These are phyloP conservation scores for Pimephales promelas DNA, from an alignment of 2,113 vertebrate genomes.

Conservation along the genomic window DNA sequence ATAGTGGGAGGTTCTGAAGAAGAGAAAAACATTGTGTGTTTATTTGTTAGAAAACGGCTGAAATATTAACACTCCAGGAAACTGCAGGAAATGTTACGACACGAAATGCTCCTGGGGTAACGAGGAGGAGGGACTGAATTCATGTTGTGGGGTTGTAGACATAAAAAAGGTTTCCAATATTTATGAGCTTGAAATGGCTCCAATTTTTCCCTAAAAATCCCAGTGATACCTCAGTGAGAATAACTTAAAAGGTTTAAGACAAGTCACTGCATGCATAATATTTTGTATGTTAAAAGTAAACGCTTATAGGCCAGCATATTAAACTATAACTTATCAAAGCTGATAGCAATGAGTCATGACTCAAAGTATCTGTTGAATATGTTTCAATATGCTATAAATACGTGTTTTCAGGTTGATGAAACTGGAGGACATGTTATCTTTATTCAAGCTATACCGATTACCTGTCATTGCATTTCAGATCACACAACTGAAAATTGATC, in stretches of 20 bases:
- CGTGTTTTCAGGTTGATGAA: neutral
- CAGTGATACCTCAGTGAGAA: neutral
- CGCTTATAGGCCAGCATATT: neutral
- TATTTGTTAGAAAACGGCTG: neutral
- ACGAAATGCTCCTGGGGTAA: slow-evolving; percentile 5
- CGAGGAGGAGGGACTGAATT: slow-evolving; percentile 17
- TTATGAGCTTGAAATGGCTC: slow-evolving; percentile 45
- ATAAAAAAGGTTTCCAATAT: slow-evolving; percentile 43
- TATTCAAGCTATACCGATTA: neutral
- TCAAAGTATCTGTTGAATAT: neutral
- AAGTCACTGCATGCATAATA: slow-evolving; percentile 28
- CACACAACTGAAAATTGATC: slow-evolving; percentile 98
- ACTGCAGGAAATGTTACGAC: neutral
- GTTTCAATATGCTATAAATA: neutral
- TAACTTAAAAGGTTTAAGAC: neutral
- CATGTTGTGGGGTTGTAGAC: slow-evolving; percentile 51
- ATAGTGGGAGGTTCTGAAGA: neutral
- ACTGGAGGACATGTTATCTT: neutral
- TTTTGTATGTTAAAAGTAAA: neutral
- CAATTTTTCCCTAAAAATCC: slow-evolving; percentile 13
- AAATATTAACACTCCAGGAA: neutral
- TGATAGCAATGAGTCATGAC: neutral
- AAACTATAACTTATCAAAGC: neutral
- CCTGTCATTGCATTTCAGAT: slow-evolving; percentile 78
- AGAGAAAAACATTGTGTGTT: neutral